Conservation (phyloP, 1,140 invertebrate species). For the Conus betulinus region DNA sequence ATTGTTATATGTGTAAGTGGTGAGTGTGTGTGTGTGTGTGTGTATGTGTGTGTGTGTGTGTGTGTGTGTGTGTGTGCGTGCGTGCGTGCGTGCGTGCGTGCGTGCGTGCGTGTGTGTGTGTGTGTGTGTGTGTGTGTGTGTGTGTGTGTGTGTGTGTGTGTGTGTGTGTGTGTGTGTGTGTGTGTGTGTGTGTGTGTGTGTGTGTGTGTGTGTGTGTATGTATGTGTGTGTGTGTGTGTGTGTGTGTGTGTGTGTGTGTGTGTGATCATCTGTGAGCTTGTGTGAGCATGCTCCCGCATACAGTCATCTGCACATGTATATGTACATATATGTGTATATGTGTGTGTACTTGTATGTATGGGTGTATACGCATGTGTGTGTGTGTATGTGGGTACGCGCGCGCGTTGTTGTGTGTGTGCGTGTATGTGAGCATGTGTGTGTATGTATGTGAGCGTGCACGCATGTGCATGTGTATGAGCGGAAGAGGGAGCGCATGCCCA, state of each 20-base stretch:
- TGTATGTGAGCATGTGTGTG: background rate
- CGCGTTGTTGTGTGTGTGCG: background rate
- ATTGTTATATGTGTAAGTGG: too few species aligned
- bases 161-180: background rate
- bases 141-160: conserved; percentile 7
- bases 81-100: background rate
- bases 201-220: too few species aligned
- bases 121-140: conserved; percentile 18
- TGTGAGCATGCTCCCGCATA: too few species aligned
- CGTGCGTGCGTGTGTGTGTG: conserved; percentile 2
- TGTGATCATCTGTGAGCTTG: too few species aligned
- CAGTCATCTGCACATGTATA: too few species aligned
- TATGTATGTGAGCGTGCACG: background rate
- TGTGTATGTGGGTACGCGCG: background rate
- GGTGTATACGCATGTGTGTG: background rate
- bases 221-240: too few species aligned
- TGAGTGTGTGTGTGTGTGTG: too few species aligned
- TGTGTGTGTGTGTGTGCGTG: background rate
- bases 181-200: background rate
- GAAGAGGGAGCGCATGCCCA: background rate
- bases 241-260: too few species aligned
- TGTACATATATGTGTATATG: background rate
- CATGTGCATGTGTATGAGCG: background rate
- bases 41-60: too few species aligned
- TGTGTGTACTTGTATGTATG: background rate